A percentile compares a stretch with the other conserved stretches of the same genome.
phyloP scores from a whole-genome alignment of 2,797 vertebrate genomes.

The Lepilemur ruficaudatus region DNA sequence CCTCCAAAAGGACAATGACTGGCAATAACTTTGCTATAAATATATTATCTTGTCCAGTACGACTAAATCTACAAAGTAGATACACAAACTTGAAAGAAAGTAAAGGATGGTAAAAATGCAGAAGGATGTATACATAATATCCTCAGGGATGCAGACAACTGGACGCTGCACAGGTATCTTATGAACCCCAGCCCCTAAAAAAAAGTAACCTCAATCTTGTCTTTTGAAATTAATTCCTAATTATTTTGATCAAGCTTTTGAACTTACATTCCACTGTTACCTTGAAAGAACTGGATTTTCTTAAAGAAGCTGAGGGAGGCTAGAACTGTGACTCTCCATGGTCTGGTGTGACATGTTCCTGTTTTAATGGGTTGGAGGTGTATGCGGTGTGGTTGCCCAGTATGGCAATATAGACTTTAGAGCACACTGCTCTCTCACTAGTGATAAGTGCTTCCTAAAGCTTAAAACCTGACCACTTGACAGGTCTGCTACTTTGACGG shows the following conservation, averaged over 20 bases:
- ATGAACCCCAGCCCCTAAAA: background rate
- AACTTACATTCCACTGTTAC: background rate
- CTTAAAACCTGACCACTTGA: background rate
- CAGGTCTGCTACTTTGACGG: background rate
- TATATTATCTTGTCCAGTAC: background rate
- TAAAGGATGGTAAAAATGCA: background rate
- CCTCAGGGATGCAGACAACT: background rate
- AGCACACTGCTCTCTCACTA: background rate
- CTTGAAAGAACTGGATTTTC: background rate
- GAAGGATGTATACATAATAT: background rate
- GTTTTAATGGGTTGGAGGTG: background rate
- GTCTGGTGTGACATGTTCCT: background rate
- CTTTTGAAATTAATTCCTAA: background rate
- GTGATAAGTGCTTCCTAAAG: background rate
- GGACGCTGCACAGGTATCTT: background rate
- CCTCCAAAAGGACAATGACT: background rate
- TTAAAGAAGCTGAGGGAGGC: background rate
- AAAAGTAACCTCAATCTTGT: background rate
- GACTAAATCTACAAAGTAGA: background rate
- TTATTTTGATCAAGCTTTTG: background rate
- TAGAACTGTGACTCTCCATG: background rate
- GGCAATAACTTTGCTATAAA: background rate
- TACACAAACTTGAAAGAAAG: background rate
- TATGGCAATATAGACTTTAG: background rate
- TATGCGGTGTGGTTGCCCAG: background rate